Conservation (phyloP, 2,888 invertebrate species). For the Norana najaformis region DNA sequence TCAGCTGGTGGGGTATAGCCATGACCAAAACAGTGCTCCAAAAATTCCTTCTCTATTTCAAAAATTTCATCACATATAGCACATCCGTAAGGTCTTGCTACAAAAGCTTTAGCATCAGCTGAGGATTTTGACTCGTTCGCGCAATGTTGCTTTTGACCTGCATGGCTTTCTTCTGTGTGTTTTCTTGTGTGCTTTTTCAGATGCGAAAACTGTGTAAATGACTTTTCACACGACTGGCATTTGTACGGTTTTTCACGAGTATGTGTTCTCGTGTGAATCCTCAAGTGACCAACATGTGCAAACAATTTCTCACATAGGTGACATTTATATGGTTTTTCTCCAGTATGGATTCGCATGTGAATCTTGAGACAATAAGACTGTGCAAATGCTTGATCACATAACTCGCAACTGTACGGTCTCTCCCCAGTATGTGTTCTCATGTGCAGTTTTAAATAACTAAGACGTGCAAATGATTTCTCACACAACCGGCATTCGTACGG, state of each 20-base stretch:
- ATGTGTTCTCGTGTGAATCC: background rate
- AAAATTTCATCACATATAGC: background rate
- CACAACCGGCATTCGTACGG: background rate
- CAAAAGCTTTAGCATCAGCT: background rate
- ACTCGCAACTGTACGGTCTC: background rate
- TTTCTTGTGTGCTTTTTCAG: background rate
- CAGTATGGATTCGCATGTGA: conserved; percentile 7
- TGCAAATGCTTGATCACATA: background rate
- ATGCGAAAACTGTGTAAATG: background rate
- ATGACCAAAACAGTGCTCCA: background rate
- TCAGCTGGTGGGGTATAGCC: background rate
- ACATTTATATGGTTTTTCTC: background rate
- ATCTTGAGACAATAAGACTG: background rate
- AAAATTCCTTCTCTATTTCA: background rate
- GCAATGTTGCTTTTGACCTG: background rate
- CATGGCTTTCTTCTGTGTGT: background rate
- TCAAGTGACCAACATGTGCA: background rate
- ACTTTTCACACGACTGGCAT: conserved; percentile 1
- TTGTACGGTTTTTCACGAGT: conserved; percentile 5
- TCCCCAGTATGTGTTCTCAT: conserved; percentile 13
- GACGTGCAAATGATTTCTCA: background rate
- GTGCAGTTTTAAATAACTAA: conserved; percentile 5
- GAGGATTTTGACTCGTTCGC: background rate
- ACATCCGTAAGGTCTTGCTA: background rate
- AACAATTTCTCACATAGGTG: conserved; percentile 4